Percentiles rank a stretch among this genome's conserved stretches.
phyloP scores from a whole-genome alignment of 2,113 vertebrate species.

The Speoplatyrhinus poulsoni region DNA sequence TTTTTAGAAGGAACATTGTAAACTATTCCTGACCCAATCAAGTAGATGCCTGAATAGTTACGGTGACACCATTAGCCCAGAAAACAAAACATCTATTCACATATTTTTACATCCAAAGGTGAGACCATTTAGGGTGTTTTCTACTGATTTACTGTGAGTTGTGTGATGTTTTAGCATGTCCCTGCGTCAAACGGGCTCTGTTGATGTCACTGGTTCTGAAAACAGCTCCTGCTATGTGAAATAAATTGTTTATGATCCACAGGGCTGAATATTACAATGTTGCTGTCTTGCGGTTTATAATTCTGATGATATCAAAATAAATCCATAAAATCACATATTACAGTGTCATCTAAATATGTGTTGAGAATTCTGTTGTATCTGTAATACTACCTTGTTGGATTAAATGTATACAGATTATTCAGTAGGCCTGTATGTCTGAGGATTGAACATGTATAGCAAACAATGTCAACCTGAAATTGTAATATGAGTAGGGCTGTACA shows the following conservation, averaged over 20 bases:
- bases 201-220: slow-evolving; percentile 4
- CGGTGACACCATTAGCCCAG: background rate
- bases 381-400: background rate
- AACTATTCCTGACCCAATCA: background rate
- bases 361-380: background rate
- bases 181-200: slow-evolving; percentile 13
- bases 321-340: slow-evolving; percentile 57
- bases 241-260: background rate
- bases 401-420: background rate
- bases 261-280: slow-evolving; percentile 29
- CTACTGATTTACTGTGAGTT: slow-evolving; percentile 12
- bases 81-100: background rate
- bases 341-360: slow-evolving; percentile 48
- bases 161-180: slow-evolving; percentile 14
- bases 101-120: slow-evolving; percentile 4
- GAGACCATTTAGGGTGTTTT: background rate
- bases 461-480: no score
- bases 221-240: slow-evolving; percentile 1
- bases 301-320: slow-evolving; percentile 40
- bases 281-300: slow-evolving; percentile 32
- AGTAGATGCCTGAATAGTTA: no score
- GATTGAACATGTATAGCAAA: no score
- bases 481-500: no score
- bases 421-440: no score
- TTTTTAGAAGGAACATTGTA: background rate